Evolutionary conservation across 2,888 invertebrate genomes (phyloP).

Genomic region (Heliconius sara): DNA sequence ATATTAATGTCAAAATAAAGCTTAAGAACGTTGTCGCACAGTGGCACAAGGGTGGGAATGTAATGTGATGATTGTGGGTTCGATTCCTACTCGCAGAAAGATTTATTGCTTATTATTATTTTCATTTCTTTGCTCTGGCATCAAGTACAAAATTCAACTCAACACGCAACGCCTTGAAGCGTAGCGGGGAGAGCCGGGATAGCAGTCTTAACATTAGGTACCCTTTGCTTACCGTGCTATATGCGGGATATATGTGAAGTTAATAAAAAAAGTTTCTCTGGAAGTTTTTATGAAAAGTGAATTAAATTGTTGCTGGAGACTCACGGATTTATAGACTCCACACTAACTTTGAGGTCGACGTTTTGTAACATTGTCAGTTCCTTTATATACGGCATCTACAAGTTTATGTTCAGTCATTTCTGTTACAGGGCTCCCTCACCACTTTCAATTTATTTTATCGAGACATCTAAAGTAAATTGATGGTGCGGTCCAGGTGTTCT

Average conservation of each 20-base stretch:
- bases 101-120: background rate
- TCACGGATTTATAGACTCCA: slow-evolving; percentile 65
- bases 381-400: slow-evolving; percentile 67
- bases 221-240: background rate
- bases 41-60: background rate
- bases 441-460: slow-evolving; percentile 60
- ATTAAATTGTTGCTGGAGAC: slow-evolving; percentile 61
- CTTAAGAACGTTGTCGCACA: slow-evolving; percentile 8
- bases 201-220: background rate
- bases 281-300: slow-evolving; percentile 71
- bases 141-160: background rate
- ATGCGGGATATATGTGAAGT: background rate
- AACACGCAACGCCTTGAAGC: background rate
- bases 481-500: background rate
- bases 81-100: background rate
- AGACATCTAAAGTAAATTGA: slow-evolving; percentile 51
- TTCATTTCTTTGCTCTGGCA: background rate
- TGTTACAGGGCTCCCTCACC: slow-evolving; percentile 55
- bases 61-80: background rate
- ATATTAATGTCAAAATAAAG: slow-evolving; percentile 54
- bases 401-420: slow-evolving; percentile 66
- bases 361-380: slow-evolving; percentile 66
- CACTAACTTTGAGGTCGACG: slow-evolving; percentile 62
- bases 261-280: slow-evolving; percentile 51
- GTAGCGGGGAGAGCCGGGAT: fast-evolving